Conservation (phyloP, 2,888 invertebrate species). For the Brenthis ino region DNA sequence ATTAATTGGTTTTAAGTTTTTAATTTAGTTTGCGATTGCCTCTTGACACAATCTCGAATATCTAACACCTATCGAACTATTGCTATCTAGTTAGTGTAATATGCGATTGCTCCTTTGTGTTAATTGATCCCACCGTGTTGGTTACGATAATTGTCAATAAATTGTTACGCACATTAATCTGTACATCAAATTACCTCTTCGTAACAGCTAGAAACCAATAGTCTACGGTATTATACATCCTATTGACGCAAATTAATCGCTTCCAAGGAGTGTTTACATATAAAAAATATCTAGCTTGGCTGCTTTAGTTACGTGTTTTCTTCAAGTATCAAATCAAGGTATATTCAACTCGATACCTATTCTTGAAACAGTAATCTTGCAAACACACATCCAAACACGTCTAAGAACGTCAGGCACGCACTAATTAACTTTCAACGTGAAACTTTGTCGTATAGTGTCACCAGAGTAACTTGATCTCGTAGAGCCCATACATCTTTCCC, state of each 20-base stretch:
- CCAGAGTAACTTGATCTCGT: conserved; percentile 64
- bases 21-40: conserved; percentile 1
- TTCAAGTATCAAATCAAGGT: conserved; percentile 38
- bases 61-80: conserved; percentile 57
- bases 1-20: too few species aligned
- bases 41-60: conserved; percentile 58
- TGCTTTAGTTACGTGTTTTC: conserved; percentile 22
- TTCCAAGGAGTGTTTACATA: background rate
- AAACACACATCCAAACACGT: conserved; percentile 65
- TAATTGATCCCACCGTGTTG: conserved; percentile 75
- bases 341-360: conserved; percentile 49
- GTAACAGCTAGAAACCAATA: conserved; percentile 57
- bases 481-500: conserved; percentile 59
- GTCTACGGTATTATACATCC: conserved; percentile 42
- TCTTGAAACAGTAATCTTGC: conserved; percentile 57
- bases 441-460: conserved; percentile 64
- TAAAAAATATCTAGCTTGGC: conserved; percentile 12
- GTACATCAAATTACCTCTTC: conserved; percentile 67
- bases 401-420: conserved; percentile 74
- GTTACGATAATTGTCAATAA: conserved; percentile 79
- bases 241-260: conserved; percentile 16
- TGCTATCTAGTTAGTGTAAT: conserved; percentile 68
- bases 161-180: conserved; percentile 78
- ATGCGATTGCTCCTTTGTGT: conserved; percentile 76
- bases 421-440: conserved; percentile 81